Evolutionary conservation across 2,888 invertebrate species (phyloP).

Genomic region (Orthosia gothica): DNA sequence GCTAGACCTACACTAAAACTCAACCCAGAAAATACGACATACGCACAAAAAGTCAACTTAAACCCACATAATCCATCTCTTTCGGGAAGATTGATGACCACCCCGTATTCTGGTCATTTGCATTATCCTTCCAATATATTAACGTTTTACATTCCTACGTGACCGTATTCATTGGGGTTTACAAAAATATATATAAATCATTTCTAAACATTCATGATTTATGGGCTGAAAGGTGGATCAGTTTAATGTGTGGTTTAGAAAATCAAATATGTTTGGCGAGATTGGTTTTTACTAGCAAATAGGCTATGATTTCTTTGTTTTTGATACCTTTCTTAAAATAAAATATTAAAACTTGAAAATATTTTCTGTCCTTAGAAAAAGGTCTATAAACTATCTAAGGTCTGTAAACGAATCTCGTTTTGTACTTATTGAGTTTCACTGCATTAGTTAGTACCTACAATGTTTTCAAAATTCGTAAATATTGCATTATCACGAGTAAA

Average conservation of each 20-base stretch:
- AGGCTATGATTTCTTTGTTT: background rate
- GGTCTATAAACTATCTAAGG: too few relatives aligned
- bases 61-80: constrained; percentile 34
- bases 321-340: background rate
- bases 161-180: constrained; percentile 27
- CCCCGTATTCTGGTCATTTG: constrained; percentile 28
- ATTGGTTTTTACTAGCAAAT: background rate
- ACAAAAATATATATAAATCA: constrained; percentile 20
- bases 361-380: background rate
- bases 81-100: constrained; percentile 53
- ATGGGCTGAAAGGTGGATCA: constrained; percentile 20
- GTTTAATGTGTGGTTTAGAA: constrained; percentile 16
- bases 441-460: too few relatives aligned
- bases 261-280: background rate
- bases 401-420: too few relatives aligned
- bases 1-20: too few relatives aligned
- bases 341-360: background rate
- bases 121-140: constrained; percentile 40
- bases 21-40: background rate
- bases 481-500: too few relatives aligned
- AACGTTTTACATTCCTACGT: constrained; percentile 32
- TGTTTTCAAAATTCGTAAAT: too few relatives aligned
- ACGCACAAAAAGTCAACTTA: constrained; percentile 13
- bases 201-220: constrained; percentile 40
- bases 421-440: too few relatives aligned